These are phyloP conservation scores for Phylloscopus whistleri DNA, from an alignment of 2,113 vertebrate genomes.

Conservation along the genomic window DNA sequence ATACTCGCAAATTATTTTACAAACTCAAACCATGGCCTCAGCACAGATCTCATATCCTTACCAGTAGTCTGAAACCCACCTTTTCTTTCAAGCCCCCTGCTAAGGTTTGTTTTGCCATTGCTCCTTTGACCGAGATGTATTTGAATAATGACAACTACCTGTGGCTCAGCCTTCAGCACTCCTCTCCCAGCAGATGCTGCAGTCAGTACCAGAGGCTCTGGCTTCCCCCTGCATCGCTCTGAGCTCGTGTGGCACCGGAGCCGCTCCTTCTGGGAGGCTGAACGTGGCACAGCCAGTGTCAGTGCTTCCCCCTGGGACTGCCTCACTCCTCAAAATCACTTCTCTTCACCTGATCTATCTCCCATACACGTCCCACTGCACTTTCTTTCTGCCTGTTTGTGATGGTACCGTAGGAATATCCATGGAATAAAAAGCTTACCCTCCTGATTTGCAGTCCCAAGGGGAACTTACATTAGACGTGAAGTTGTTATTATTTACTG, in stretches of 20 bases:
- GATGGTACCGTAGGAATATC: conserved; percentile 1
- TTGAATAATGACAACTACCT: conserved; percentile 19
- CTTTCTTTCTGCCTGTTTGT: background rate
- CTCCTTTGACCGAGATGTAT: conserved; percentile 8
- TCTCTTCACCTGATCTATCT: background rate
- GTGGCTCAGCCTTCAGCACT: background rate
- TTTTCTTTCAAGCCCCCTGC: conserved; percentile 31
- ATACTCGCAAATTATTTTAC: conserved; percentile 9
- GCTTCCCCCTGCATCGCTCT: background rate
- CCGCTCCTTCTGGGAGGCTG: background rate
- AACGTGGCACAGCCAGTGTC: background rate
- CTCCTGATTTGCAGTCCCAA: conserved; percentile 37
- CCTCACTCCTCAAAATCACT: background rate
- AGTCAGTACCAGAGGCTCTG: background rate
- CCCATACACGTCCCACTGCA: background rate
- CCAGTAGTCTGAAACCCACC: background rate
- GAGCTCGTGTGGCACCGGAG: background rate
- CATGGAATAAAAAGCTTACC: background rate
- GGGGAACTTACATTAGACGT: conserved; percentile 42
- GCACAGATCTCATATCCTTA: conserved; percentile 39
- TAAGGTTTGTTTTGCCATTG: background rate
- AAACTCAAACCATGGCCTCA: conserved; percentile 38
- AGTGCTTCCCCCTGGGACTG: conserved; percentile 19
- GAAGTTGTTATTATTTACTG: conserved; percentile 58
- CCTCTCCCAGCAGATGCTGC: background rate